Percentiles rank a stretch among this genome's conserved stretches.
Evolutionary conservation across 2,888 invertebrate species (phyloP).

Genomic region (Drosophila cracens): DNA sequence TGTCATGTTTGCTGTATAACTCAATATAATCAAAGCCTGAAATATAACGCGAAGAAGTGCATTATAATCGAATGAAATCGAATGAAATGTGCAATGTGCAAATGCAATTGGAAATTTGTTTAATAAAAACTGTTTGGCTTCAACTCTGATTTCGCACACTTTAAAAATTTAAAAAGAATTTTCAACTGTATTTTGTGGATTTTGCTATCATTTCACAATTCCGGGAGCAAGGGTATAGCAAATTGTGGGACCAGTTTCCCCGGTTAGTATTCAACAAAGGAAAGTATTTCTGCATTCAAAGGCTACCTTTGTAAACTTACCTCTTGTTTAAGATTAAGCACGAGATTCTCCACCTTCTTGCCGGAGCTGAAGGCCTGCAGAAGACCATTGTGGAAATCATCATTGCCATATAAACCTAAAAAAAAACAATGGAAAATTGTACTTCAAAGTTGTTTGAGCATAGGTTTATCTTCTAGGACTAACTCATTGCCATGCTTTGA

Average conservation of each 20-base stretch:
- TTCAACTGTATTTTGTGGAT: not conserved
- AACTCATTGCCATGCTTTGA: not conserved
- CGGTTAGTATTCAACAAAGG: not conserved
- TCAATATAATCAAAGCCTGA: conserved; percentile 10
- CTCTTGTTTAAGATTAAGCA: conserved; percentile 93
- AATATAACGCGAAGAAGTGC: conserved; percentile 2
- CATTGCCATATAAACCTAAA: conserved; percentile 94
- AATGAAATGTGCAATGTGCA: conserved; percentile 11
- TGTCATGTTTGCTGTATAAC: conserved; percentile 2
- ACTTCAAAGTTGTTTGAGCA: not conserved
- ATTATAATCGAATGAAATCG: conserved; percentile 30
- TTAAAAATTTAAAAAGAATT: not conserved
- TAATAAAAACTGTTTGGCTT: not conserved
- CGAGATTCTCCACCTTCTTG: conserved; percentile 91
- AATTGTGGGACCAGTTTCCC: not conserved
- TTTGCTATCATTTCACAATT: not conserved
- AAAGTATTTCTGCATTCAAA: not conserved
- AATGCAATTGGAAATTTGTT: conserved; percentile 1
- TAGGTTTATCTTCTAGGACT: not conserved
- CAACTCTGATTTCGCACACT: not conserved
- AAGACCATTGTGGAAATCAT: conserved; percentile 96
- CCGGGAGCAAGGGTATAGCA: not conserved
- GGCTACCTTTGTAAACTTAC: conserved; percentile 85
- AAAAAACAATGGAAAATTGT: not conserved
- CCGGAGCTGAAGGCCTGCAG: conserved; percentile 92